Evolutionary conservation across 2,888 invertebrate species (phyloP), one percentile per base, ranked within the genome.

Genomic region (Apodemia hepburni): DNA sequence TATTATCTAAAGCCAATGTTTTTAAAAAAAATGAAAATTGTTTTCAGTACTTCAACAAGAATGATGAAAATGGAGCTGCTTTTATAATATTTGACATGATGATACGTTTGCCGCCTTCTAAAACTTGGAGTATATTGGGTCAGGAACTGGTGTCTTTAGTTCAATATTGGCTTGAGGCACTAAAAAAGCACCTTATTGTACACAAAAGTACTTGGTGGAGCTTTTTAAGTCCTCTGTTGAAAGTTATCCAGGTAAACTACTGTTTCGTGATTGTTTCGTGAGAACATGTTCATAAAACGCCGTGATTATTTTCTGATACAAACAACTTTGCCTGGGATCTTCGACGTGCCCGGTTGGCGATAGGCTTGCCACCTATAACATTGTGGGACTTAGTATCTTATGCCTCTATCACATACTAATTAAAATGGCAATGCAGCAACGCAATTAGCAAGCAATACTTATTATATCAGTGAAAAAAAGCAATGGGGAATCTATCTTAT

Each of bases 31-130:
- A 17, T 33, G 9, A 4, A 15, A 2, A 3, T 42, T 45, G 61
- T 38, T 82, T 80, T 65, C 69, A 89, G 89, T 84, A 83, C 66
- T 83, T 85, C 60, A 80, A 75, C 47, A 85, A 85, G 73, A 81
- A 71, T 63, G 75, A 81, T 8, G 80, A 79, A 63, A 81, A 74
- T 67, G 88, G 89, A 0, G 81, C 78, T 9, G 86, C 83, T 1
- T 71, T 82, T 27, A 65, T 76, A n/a, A 69, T 85, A 27, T 72
- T 88, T 47, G 78, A 80, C 61, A 66, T 72, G 4, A 70, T 89
- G 65, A 70, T 87, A 27, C 66, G 64, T 61, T 66, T 75, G 18
- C 82, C 84, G 5, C 72, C 83, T 9, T 81, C 82, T 0, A 83
- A 83, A 70, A 79, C 76, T 51, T 87, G 87, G 87, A 70, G 71